These are phyloP conservation scores for Deroplatys truncata DNA, from an alignment of 2,888 invertebrate species.

Conservation along the genomic window DNA sequence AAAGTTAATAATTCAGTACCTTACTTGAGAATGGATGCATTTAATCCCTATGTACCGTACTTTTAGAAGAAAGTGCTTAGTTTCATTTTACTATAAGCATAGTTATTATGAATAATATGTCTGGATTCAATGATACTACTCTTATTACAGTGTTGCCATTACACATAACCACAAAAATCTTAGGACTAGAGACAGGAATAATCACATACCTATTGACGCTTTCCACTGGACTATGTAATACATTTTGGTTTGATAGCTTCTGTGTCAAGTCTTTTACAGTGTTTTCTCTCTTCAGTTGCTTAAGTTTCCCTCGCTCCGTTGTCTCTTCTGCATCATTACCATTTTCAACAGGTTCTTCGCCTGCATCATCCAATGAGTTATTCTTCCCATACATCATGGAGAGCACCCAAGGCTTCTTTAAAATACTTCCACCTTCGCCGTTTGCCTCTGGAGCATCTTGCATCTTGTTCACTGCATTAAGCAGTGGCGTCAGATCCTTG, in stretches of 20 bases:
- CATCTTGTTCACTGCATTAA: slow-evolving; percentile 54
- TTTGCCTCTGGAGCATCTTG: slow-evolving; percentile 37
- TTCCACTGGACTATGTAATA: slow-evolving; percentile 51
- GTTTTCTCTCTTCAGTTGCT: slow-evolving; percentile 73
- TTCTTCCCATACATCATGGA: slow-evolving; percentile 25
- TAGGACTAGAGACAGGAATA: not conserved
- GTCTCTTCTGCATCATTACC: slow-evolving; percentile 35
- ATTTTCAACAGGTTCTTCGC: not conserved
- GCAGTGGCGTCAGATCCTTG: slow-evolving; percentile 52
- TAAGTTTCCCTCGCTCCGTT: slow-evolving; percentile 56
- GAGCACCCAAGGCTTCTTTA: slow-evolving; percentile 26
- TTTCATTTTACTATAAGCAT: too few relatives aligned
- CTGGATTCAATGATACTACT: too few relatives aligned
- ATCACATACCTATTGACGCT: not conserved
- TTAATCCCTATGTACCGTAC: too few relatives aligned
- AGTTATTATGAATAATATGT: too few relatives aligned
- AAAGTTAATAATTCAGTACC: too few relatives aligned
- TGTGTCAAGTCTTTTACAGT: slow-evolving; percentile 87
- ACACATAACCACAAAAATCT: too few relatives aligned
- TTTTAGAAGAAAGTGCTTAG: too few relatives aligned
- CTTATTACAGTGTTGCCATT: too few relatives aligned
- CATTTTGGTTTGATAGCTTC: slow-evolving; percentile 69
- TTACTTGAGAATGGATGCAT: too few relatives aligned
- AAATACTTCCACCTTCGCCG: slow-evolving; percentile 15
- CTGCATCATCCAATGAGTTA: slow-evolving; percentile 5